Conservation (phyloP, 2,113 vertebrate genomes). For the Sander vitreus region DNA sequence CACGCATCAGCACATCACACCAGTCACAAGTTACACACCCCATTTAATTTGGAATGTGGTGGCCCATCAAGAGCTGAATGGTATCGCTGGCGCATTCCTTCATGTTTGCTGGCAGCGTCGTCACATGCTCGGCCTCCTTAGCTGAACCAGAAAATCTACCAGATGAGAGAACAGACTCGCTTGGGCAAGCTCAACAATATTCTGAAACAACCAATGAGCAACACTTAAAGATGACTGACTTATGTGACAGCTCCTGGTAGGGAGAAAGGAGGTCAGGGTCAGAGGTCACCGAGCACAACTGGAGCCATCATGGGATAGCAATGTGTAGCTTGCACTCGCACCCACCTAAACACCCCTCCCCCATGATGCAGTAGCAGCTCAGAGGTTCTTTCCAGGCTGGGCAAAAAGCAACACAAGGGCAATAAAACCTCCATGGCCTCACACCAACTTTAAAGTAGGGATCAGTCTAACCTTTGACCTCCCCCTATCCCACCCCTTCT, state of each 20-base stretch:
- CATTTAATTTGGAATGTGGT: constrained; percentile 70
- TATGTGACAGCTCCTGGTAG: constrained; percentile 36
- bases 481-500: constrained; percentile 24
- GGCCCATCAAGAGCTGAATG: constrained; percentile 56
- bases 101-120: constrained; percentile 37
- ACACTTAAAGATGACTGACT: constrained; percentile 20
- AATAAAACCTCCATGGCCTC: constrained; percentile 70
- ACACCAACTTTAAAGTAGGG: constrained; percentile 70
- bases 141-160: constrained; percentile 30
- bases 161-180: constrained; percentile 7
- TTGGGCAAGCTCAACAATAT: not conserved
- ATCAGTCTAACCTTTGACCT: constrained; percentile 76
- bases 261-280: constrained; percentile 44
- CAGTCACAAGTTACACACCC: constrained; percentile 78
- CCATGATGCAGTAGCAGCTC: constrained; percentile 31
- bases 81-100: constrained; percentile 68
- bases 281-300: constrained; percentile 69
- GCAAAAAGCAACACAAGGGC: constrained; percentile 69
- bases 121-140: constrained; percentile 59
- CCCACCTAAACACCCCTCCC: constrained; percentile 38
- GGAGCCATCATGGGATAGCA: constrained; percentile 66
- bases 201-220: not conserved
- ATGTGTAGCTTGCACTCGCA: constrained; percentile 51
- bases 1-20: constrained; percentile 72
- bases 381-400: constrained; percentile 42